A percentile compares a stretch with the other conserved stretches of the same genome.
Evolutionary conservation across 64 coral and sea anemone genomes (phyloP).

Genomic region (Montipora efflorescens): DNA sequence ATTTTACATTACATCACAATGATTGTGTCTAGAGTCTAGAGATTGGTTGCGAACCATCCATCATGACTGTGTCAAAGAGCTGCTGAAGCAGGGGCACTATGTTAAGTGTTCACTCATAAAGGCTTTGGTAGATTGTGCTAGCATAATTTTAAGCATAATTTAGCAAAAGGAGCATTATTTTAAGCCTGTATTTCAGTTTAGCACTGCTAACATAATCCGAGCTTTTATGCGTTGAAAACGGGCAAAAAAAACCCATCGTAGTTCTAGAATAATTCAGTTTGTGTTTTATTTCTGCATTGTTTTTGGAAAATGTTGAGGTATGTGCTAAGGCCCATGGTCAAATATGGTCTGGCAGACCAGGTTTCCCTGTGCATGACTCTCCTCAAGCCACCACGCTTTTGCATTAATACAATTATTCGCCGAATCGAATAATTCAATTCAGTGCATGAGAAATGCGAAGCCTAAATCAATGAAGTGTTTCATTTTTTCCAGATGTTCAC

Average conservation of each 20-base stretch:
- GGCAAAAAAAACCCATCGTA: neutral
- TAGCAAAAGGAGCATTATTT: conserved; percentile 62
- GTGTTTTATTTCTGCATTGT: conserved; percentile 73
- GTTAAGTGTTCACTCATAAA: neutral
- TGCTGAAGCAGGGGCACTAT: too few relatives aligned
- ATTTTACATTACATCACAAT: too few relatives aligned
- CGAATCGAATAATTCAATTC: too few relatives aligned
- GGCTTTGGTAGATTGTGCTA: conserved; percentile 82
- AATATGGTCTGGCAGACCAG: conserved; percentile 69
- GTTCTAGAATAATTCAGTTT: conserved; percentile 76
- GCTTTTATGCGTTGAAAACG: conserved; percentile 42
- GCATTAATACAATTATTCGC: too few relatives aligned
- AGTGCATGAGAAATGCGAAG: too few relatives aligned
- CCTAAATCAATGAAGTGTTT: too few relatives aligned
- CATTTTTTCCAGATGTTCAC: too few relatives aligned
- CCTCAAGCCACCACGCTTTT: conserved; percentile 38
- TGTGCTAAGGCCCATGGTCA: conserved; percentile 73
- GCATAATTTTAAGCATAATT: conserved; percentile 77
- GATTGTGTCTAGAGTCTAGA: too few relatives aligned
- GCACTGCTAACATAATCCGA: conserved; percentile 52
- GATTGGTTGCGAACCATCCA: too few relatives aligned
- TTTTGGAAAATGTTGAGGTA: conserved; percentile 79
- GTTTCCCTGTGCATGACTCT: neutral
- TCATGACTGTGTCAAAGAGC: too few relatives aligned
- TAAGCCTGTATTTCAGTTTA: conserved; percentile 44